These are phyloP conservation scores for Latheticus oryzae DNA, from an alignment of 2,888 invertebrate species.

Conservation along the genomic window DNA sequence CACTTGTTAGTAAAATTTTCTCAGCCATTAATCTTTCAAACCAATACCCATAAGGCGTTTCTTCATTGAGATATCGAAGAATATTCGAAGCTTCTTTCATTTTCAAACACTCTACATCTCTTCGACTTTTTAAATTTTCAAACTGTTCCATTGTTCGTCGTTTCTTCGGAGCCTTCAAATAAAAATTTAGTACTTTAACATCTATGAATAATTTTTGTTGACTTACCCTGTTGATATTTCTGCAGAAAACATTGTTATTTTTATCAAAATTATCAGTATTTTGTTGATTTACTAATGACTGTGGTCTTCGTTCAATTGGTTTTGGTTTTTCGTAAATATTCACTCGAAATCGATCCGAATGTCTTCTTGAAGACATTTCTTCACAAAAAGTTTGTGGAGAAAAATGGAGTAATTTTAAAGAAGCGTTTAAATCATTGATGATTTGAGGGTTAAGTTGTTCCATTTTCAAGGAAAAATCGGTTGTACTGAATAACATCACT, in stretches of 20 bases:
- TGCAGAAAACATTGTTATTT: conserved; percentile 3
- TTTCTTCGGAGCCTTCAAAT: conserved; percentile 11
- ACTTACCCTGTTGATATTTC: background rate
- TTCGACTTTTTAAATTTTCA: conserved; percentile 42
- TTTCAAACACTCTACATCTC: conserved; percentile 55
- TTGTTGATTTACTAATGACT: background rate
- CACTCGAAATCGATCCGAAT: conserved; percentile 41
- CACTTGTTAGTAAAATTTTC: conserved; percentile 55
- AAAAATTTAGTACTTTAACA: background rate
- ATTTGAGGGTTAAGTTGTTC: no score
- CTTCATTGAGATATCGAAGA: conserved; percentile 48
- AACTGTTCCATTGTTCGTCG: conserved; percentile 37
- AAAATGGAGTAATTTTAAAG: no score
- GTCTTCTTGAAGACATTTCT: background rate
- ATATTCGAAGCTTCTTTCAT: conserved; percentile 58
- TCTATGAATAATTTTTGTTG: background rate
- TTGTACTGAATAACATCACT: no score
- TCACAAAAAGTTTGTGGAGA: no score
- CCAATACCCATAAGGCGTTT: conserved; percentile 44
- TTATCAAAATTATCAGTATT: no score
- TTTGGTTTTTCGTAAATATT: conserved; percentile 50
- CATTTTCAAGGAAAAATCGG: no score
- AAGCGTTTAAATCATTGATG: no score
- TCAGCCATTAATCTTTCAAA: conserved; percentile 55
- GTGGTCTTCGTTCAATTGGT: background rate